Evolutionary conservation across 2,888 invertebrate genomes (phyloP).

Genomic region (Cephus pygmeus): DNA sequence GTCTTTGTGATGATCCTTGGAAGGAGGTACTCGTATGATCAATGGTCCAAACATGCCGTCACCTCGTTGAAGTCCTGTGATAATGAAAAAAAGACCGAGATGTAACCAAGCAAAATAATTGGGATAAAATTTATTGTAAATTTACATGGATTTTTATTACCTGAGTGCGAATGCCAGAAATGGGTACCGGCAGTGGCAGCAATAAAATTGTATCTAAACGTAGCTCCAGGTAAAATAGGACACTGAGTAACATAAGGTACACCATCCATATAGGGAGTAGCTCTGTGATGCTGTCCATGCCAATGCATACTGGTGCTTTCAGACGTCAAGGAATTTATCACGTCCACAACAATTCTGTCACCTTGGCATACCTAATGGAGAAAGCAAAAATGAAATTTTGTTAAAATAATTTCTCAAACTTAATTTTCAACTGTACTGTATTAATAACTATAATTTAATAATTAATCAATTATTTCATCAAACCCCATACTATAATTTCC

Average conservation of each 20-base stretch:
- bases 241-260: conserved; percentile 89
- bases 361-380: conserved; percentile 80
- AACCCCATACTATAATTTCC: too few species aligned
- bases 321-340: conserved; percentile 81
- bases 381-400: neutral
- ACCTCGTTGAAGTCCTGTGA: conserved; percentile 82
- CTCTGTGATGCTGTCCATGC: conserved; percentile 88
- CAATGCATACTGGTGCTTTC: conserved; percentile 91
- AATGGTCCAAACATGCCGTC: conserved; percentile 87
- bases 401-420: neutral
- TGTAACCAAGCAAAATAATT: neutral
- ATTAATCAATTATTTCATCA: too few species aligned
- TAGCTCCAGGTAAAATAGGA: conserved; percentile 80
- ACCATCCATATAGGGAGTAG: conserved; percentile 89
- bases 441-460: too few species aligned
- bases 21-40: conserved; percentile 77
- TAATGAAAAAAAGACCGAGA: conserved; percentile 36
- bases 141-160: conserved; percentile 45
- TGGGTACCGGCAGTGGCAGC: conserved; percentile 84
- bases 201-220: conserved; percentile 80
- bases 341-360: conserved; percentile 86
- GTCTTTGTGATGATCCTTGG: conserved; percentile 72
- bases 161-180: conserved; percentile 85
- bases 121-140: neutral
- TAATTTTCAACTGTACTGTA: too few species aligned